Evolutionary conservation across 2,888 invertebrate species (phyloP).

Genomic region (Sussaba pulchella): DNA sequence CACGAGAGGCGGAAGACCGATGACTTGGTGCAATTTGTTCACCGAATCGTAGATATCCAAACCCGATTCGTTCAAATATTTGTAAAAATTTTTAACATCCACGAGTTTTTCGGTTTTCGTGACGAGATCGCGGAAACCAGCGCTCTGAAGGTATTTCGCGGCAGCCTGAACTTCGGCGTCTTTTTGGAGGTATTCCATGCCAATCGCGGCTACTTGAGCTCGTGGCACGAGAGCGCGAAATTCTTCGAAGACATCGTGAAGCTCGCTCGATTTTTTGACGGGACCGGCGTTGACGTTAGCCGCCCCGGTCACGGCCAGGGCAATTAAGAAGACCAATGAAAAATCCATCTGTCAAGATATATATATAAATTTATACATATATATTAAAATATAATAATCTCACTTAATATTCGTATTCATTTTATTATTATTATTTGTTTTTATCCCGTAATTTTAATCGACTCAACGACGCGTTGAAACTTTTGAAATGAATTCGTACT

Average conservation of each 20-base stretch:
- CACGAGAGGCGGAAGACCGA: slow-evolving; percentile 48
- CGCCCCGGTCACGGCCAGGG: slow-evolving; percentile 1
- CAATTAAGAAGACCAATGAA: not conserved
- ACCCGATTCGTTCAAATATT: slow-evolving; percentile 65
- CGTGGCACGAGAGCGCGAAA: slow-evolving; percentile 54
- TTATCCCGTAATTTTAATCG: not conserved
- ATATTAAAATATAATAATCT: too few species aligned
- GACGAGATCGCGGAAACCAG: slow-evolving; percentile 65
- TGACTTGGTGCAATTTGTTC: slow-evolving; percentile 58
- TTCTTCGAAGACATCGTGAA: slow-evolving; percentile 62
- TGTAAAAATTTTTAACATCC: slow-evolving; percentile 60
- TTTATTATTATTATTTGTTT: too few species aligned
- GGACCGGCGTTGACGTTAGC: not conserved
- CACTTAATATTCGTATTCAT: too few species aligned
- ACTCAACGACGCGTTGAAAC: not conserved
- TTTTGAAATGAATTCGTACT: not conserved
- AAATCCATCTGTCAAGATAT: not conserved
- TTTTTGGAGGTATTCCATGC: slow-evolving; percentile 45
- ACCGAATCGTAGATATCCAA: slow-evolving; percentile 59
- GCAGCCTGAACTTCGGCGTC: slow-evolving; percentile 64
- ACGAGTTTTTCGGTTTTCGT: slow-evolving; percentile 56
- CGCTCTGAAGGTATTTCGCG: slow-evolving; percentile 64
- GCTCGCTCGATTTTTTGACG: not conserved
- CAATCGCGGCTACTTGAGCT: slow-evolving; percentile 15
- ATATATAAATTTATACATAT: too few species aligned